Evolutionary conservation across 2,888 invertebrate genomes (phyloP), one percentile per base, ranked within the genome.

Genomic region (Xanthia icteritia): DNA sequence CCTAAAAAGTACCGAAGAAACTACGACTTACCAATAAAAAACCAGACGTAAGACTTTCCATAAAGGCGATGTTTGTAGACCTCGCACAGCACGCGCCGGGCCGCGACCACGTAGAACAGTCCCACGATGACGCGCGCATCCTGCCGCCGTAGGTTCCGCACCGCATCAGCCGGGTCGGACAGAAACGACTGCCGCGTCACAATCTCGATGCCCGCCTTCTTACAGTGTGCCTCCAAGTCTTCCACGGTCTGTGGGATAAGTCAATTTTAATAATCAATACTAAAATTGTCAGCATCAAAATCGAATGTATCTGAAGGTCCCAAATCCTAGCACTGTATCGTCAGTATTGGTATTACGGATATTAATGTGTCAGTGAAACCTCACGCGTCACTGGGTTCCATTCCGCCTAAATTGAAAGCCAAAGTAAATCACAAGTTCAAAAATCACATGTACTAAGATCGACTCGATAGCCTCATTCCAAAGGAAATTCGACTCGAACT

Each of bases 51-150:
- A 61, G 98, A 98, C 89, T 99, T 98, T 27, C 99, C 99, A 93
- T 98, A 99, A 39, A 99, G 97, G 81, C 98, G 98, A 92, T 99
- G 98, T 92, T 99, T 99, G 97, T 99, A 99, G 89, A 99, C 98
- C 95, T 99, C 99, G 94, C 99, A 99, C 36, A 99, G 98, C 0
- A 99, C 99, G 71, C 99, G 97, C 73, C 99, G 97, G 0, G 99
- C 99, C 64, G 99, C 99, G 13, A 99, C 99, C 79, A 99, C 99
- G 96, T 99, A 99, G 97, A 99, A 99, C 73, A 99, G 97, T 0
- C 99, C 99, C 45, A 99, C 99, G 88, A 99, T 99, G 87, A 99
- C 99, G 84, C 99, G 97, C 6, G 99, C 99, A 95, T 99, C 99
- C 94, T 99, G 99, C 69, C 99, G 97, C 83, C 99, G 97, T 64